phyloP scores from a whole-genome alignment of 1,140 invertebrate species.

The Belonocnema kinseyi region DNA sequence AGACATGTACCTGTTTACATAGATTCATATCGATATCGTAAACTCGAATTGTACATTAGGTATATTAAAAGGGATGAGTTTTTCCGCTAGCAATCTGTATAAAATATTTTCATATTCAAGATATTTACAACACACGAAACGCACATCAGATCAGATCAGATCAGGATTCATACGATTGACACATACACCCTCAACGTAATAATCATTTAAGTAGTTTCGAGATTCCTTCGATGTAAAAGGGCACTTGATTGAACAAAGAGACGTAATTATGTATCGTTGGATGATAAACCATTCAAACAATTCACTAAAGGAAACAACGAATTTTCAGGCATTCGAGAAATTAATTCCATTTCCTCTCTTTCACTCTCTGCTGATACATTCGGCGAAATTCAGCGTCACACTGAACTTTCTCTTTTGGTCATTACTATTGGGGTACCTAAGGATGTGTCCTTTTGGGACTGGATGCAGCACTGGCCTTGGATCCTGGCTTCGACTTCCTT shows the following conservation, averaged over 20 bases:
- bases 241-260: conserved; percentile 71
- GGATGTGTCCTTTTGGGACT: conserved; percentile 64
- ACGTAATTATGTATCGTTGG: conserved; percentile 53
- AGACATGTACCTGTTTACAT: conserved; percentile 42
- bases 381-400: conserved; percentile 65
- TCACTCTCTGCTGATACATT: conserved; percentile 35
- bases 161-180: conserved; percentile 50
- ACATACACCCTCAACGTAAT: conserved; percentile 52
- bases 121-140: conserved; percentile 63
- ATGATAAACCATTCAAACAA: conserved; percentile 51
- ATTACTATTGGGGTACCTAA: conserved; percentile 67
- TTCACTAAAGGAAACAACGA: conserved; percentile 41
- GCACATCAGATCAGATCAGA: conserved; percentile 47
- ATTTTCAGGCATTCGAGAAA: conserved; percentile 3
- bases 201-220: conserved; percentile 43
- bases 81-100: conserved; percentile 68
- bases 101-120: conserved; percentile 70
- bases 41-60: conserved; percentile 41
- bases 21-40: conserved; percentile 49
- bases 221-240: conserved; percentile 68
- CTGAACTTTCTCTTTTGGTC: conserved; percentile 73
- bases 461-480: conserved; percentile 66
- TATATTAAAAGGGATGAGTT: conserved; percentile 46
- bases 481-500: conserved; percentile 67
- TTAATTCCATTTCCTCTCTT: conserved; percentile 17